phyloP scores from a whole-genome alignment of 1,140 invertebrate species.

The Drosophila quadrilineata region DNA sequence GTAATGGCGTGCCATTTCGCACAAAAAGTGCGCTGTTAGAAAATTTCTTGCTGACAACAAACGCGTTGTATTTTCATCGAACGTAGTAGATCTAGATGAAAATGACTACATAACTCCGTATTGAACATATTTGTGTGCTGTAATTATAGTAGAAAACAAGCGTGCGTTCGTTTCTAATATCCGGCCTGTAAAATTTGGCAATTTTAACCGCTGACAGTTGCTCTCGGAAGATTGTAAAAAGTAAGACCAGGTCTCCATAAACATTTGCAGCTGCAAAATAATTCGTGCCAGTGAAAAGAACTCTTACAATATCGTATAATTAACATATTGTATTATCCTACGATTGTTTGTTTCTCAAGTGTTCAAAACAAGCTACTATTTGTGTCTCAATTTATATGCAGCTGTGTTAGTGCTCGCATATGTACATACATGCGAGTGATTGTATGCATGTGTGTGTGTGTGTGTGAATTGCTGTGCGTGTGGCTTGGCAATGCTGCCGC shows the following conservation, averaged over 20 bases:
- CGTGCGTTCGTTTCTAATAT: slow-evolving; percentile 11
- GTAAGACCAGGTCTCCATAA: slow-evolving; percentile 42
- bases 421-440: no score
- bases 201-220: slow-evolving; percentile 34
- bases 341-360: slow-evolving; percentile 7
- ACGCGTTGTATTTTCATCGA: slow-evolving; percentile 18
- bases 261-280: slow-evolving; percentile 39
- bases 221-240: slow-evolving; percentile 38
- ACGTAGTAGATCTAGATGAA: slow-evolving; percentile 19
- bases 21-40: slow-evolving; percentile 51
- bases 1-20: slow-evolving; percentile 67
- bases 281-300: no score
- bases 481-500: slow-evolving; percentile 65
- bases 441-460: slow-evolving; percentile 10
- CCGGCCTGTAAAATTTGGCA: slow-evolving; percentile 38
- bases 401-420: no score
- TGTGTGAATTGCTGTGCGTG: slow-evolving; percentile 30
- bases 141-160: slow-evolving; percentile 10
- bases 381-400: slow-evolving; percentile 22
- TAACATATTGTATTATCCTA: no score
- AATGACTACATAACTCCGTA: slow-evolving; percentile 39
- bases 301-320: no score
- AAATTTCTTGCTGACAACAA: slow-evolving; percentile 54
- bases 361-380: slow-evolving; percentile 7
- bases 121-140: slow-evolving; percentile 6